Conservation (phyloP, 2,113 vertebrate genomes). For the Podarcis cretensis region DNA sequence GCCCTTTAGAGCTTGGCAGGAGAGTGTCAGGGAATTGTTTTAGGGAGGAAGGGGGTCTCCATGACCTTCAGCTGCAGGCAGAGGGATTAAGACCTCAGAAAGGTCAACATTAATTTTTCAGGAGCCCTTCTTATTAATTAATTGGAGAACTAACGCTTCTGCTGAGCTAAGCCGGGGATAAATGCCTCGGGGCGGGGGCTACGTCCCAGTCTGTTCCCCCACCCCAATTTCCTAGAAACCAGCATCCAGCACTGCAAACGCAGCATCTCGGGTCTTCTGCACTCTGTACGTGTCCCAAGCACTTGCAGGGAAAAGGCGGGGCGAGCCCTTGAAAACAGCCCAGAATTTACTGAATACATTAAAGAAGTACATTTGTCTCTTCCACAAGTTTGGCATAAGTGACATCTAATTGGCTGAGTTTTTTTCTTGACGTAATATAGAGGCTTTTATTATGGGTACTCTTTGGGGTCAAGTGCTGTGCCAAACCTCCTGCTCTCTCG, state of each 20-base stretch:
- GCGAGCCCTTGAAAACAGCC: background rate
- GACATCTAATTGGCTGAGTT: too few species aligned
- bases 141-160: background rate
- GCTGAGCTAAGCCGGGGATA: background rate
- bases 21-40: background rate
- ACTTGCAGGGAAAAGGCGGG: too few species aligned
- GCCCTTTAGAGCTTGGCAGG: conserved; percentile 25
- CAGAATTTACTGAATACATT: too few species aligned
- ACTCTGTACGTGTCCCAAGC: background rate
- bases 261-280: background rate
- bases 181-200: too few species aligned
- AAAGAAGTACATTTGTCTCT: too few species aligned
- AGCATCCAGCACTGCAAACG: background rate
- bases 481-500: too few species aligned
- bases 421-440: too few species aligned
- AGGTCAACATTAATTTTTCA: conserved; percentile 25
- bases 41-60: background rate
- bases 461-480: too few species aligned
- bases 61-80: conserved; percentile 10
- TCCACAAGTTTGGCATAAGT: too few species aligned
- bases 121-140: background rate
- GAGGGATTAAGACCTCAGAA: conserved; percentile 9
- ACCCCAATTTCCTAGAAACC: background rate
- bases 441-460: too few species aligned
- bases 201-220: too few species aligned